Evolutionary conservation across 2,113 vertebrate species (phyloP), one percentile per base, ranked within the genome.

Genomic region (Mungos mungo): DNA sequence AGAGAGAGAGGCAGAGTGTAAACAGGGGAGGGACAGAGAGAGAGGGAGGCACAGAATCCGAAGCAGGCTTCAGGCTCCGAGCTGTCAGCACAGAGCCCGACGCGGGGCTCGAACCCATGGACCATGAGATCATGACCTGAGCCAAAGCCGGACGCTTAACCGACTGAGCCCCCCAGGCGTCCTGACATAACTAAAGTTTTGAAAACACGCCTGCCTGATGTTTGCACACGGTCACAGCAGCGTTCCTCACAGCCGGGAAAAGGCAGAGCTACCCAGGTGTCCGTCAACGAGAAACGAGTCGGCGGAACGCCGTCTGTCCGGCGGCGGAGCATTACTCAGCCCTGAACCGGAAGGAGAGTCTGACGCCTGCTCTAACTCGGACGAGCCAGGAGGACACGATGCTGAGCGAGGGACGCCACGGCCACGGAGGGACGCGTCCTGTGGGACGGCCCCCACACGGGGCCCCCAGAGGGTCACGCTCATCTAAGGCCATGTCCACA

Each of bases 301-400:
- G 27, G 23, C n/a, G 25, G 38, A 60, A 82, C 9, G 52, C 7
- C 2, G 50, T 9, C 11, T 23, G 0, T 35, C 13, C 13, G 27
- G 13, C 4, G 1, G 54, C 1, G n/a, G 54, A 38, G 35, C 10
- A 16, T 14, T 9, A 27, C 0, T 27, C 23, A 8, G 52, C 80
- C 54, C 15, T 10, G n/a, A 27, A 82, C 35, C 16, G 23, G 80
- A 29, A 82, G 3, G 13, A 27, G 13, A 27, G 13, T 25, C 23
- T 29, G 80, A 38, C 54, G 27, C 19, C 38, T 45, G 80, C 23
- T 8, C 13, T 15, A 0, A 15, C 21, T 0, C 0, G n/a, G 52
- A 2, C 7, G 80, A 35, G 35, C n/a, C 80, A 8, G 2, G 45
- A 14, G 31, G 31, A 41, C 35, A 19, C 15, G 8, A 1, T 0